Conservation (phyloP, 1,140 invertebrate species). For the Telenomus remus region DNA sequence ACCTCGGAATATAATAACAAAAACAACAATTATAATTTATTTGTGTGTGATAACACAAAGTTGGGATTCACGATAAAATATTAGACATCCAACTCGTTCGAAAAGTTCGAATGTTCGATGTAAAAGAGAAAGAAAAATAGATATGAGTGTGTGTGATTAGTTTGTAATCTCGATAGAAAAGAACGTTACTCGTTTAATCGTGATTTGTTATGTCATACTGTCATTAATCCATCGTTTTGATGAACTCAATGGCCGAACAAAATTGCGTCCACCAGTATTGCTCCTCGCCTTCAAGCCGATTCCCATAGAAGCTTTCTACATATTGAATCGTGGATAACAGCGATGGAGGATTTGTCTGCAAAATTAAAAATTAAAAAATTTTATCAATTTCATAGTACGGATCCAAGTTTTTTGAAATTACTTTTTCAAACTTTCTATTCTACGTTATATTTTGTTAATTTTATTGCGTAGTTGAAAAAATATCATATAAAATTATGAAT, state of each 20-base stretch:
- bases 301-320: conserved; percentile 93
- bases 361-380: conserved; percentile 29
- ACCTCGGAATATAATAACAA: background rate
- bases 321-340: conserved; percentile 98
- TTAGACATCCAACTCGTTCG: conserved; percentile 18
- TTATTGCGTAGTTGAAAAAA: too few species aligned
- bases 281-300: conserved; percentile 91
- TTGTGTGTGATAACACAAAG: background rate
- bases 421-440: background rate
- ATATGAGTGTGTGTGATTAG: background rate
- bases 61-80: conserved; percentile 15
- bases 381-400: background rate
- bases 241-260: conserved; percentile 96
- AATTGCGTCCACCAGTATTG: conserved; percentile 99
- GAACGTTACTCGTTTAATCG: conserved; percentile 21
- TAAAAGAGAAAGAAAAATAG: too few species aligned
- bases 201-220: conserved; percentile 15
- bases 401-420: background rate
- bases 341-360: conserved; percentile 93
- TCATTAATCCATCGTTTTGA: conserved; percentile 97
- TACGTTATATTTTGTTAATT: too few species aligned
- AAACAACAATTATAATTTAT: background rate
- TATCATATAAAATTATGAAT: too few species aligned
- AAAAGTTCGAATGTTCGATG: background rate
- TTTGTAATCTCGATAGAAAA: conserved; percentile 35